phyloP scores from a whole-genome alignment of 2,888 invertebrate species.

The Suillia variegata region DNA sequence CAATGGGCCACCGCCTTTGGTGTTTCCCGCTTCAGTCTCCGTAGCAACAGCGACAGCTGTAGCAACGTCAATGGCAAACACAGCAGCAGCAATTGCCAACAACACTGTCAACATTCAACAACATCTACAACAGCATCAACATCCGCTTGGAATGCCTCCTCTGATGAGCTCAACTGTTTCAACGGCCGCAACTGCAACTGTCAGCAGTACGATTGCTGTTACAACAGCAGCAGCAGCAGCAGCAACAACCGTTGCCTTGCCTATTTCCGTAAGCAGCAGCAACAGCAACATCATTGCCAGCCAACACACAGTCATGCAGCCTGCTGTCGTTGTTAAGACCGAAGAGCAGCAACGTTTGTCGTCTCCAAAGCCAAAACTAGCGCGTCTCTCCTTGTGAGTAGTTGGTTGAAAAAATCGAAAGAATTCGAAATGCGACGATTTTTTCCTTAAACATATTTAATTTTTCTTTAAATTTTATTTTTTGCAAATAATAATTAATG shows the following conservation, averaged over 20 bases:
- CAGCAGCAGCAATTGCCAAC: slow-evolving; percentile 21
- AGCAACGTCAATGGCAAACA: slow-evolving; percentile 25
- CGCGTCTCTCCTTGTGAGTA: slow-evolving; percentile 63
- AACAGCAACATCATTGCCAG: slow-evolving; percentile 39
- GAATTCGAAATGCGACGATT: not conserved
- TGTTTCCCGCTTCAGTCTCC: slow-evolving; percentile 24
- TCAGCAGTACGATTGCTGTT: slow-evolving; percentile 29
- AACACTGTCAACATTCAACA: slow-evolving; percentile 17
- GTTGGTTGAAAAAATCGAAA: slow-evolving; percentile 59
- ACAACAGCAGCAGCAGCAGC: slow-evolving; percentile 27
- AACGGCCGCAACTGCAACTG: slow-evolving; percentile 19
- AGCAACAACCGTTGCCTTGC: slow-evolving; percentile 20
- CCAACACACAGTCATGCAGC: slow-evolving; percentile 25
- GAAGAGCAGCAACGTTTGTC: slow-evolving; percentile 58
- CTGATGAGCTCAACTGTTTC: slow-evolving; percentile 10
- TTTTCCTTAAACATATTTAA: not conserved
- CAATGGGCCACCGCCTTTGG: slow-evolving; percentile 32
- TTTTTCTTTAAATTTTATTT: not conserved
- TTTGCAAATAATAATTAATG: slow-evolving; percentile 21
- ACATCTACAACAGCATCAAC: slow-evolving; percentile 24
- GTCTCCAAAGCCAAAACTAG: slow-evolving; percentile 59
- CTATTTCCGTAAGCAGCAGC: slow-evolving; percentile 25
- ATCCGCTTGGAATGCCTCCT: slow-evolving; percentile 25
- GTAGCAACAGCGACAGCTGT: slow-evolving; percentile 23
- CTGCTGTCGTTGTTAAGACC: not conserved